Evolutionary conservation across 37 sponge, comb jelly and placozoan species (phyloP).

Genomic region (Hormiphora californensis): DNA sequence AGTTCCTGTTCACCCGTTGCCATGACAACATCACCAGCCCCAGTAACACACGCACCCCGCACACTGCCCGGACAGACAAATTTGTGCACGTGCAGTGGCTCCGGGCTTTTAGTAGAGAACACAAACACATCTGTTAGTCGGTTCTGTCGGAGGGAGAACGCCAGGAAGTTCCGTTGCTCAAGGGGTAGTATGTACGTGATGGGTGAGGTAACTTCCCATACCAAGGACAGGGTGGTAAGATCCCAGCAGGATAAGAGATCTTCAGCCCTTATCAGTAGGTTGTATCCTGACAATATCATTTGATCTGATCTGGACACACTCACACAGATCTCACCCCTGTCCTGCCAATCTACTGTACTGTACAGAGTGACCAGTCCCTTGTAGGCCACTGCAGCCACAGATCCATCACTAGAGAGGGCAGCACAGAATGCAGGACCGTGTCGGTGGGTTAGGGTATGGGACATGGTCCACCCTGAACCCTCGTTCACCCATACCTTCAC

Average conservation of each 20-base stretch:
- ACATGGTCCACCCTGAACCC: not conserved
- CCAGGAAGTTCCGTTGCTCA: not conserved
- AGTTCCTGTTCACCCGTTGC: conserved; percentile 26
- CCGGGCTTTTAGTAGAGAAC: not conserved
- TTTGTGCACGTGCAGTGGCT: conserved; percentile 19
- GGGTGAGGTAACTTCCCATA: conserved; percentile 17
- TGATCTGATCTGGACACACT: not conserved
- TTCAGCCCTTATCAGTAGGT: not conserved
- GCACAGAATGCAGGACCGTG: not conserved
- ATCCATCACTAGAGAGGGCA: not conserved
- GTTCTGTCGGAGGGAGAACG: not conserved
- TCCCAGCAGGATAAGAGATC: conserved; percentile 49
- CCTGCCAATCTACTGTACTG: not conserved
- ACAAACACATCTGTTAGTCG: conserved; percentile 15
- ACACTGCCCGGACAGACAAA: conserved; percentile 41
- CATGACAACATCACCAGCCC: conserved; percentile 7
- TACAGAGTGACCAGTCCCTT: not conserved
- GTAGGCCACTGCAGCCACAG: conserved; percentile 19
- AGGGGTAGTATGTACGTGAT: conserved; percentile 8
- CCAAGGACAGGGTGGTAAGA: conserved; percentile 5
- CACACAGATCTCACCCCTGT: not conserved
- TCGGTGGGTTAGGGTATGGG: not conserved
- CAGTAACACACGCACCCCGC: not conserved
- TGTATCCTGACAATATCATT: conserved; percentile 24
- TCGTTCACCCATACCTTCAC: conserved; percentile 21